phyloP scores from a whole-genome alignment of 1,140 invertebrate species.

The Coptotermes formosanus region DNA sequence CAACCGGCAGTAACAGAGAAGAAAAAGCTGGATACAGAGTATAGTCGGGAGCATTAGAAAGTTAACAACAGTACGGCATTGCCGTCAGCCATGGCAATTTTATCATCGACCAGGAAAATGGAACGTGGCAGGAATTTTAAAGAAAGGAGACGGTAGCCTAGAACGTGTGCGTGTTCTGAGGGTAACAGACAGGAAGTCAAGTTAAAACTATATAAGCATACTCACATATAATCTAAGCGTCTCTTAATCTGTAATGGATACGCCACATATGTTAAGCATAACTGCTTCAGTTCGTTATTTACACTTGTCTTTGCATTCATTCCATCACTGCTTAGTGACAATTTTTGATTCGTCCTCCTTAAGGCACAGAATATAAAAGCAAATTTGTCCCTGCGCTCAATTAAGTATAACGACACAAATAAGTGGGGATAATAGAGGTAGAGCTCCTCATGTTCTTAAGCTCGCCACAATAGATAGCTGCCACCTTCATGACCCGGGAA shows the following conservation, averaged over 20 bases:
- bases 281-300: too few relatives aligned
- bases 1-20: background rate
- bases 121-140: background rate
- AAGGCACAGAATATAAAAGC: too few relatives aligned
- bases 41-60: background rate
- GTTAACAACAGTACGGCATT: background rate
- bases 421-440: too few relatives aligned
- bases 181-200: background rate
- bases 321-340: too few relatives aligned
- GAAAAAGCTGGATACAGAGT: background rate
- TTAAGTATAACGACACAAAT: too few relatives aligned
- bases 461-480: too few relatives aligned
- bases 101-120: conserved; percentile 1
- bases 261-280: too few relatives aligned
- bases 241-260: background rate
- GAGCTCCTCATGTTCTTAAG: too few relatives aligned
- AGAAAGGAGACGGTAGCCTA: background rate
- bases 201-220: background rate
- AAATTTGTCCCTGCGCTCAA: too few relatives aligned
- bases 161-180: background rate
- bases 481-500: too few relatives aligned
- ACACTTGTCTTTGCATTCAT: too few relatives aligned
- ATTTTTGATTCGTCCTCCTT: too few relatives aligned
- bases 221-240: background rate
- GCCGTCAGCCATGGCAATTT: conserved; percentile 10